Percentiles rank a stretch among this genome's conserved stretches.
Evolutionary conservation across 37 sponge, comb jelly and placozoan genomes (phyloP).

Genomic region (Oopsacas minuta): DNA sequence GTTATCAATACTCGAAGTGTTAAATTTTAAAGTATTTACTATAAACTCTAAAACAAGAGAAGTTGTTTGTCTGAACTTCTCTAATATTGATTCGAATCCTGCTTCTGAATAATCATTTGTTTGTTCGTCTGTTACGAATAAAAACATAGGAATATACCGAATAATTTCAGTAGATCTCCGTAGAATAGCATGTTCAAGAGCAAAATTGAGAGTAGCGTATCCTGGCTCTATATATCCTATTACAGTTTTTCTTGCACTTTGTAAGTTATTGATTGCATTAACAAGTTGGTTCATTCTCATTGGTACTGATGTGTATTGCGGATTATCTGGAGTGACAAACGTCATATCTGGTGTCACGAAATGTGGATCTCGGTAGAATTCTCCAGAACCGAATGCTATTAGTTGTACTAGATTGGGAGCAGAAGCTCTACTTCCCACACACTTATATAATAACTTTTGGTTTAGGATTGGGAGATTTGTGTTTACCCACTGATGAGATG

Average conservation of each 20-base stretch:
- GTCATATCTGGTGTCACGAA: neutral
- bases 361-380: neutral
- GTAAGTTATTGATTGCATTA: neutral
- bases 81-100: neutral
- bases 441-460: neutral
- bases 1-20: neutral
- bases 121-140: neutral
- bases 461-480: neutral
- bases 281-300: neutral
- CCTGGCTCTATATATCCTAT: neutral
- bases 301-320: neutral
- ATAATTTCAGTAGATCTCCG: neutral
- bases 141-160: neutral
- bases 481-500: neutral
- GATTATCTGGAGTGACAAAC: neutral
- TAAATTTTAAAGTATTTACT: neutral
- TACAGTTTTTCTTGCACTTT: neutral
- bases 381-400: neutral
- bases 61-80: neutral
- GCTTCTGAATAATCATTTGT: neutral
- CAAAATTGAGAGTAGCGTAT: neutral
- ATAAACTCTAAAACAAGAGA: neutral
- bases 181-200: neutral
- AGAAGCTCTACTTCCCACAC: neutral
- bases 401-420: neutral